Base-by-base conservation (phyloP, 1,140 invertebrate genomes). In the Pararge aegeria region DNA sequence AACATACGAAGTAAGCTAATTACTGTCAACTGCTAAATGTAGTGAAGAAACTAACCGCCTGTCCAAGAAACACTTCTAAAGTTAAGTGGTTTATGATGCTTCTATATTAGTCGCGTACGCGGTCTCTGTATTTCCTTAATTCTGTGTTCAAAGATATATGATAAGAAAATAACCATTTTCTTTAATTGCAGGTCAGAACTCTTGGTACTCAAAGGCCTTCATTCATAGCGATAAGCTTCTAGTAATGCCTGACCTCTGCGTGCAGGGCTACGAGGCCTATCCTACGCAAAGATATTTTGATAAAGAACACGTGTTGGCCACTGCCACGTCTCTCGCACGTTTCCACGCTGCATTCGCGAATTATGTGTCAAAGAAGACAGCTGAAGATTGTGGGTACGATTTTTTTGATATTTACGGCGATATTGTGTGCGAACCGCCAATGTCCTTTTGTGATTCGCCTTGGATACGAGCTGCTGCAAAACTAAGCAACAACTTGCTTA, bases 301-400 rank as follows among this genome's bases (percentile, higher is more conserved):
- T 44, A 44, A 72, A 4, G 52, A 66, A 1, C 82, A 89, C 55
- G 59, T 70, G 0, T 29, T 76, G 9, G 18, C 75, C 0, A 55
- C 68, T 0, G 37, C 66, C 0, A 51, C 68, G 0, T 52, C 79
- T 5, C 4, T 85, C 2, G 86, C 86, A 10, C 72, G 70, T n/a
- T 85, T 81, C 48, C 86, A 89, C 56, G 83, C 86, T 2, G 64
- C 72, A 2, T 73, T 72, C 34, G 67, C 75, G 5, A 83, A 81
- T 63, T 80, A 77, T 30, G 58, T 72, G 24, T 73, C 77, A 0
- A 69, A 64, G n/a, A 73, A 68, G 34, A 37, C 9, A 48, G 54
- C 6, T 20, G 57, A 40, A 12, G 27, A 46, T 1, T 12, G 27
- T 0, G 57, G 68, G 0, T 78, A 74, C 30, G 66, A 54, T 30